These are phyloP conservation scores for Archips crataeganus DNA, from an alignment of 2,888 invertebrate species.

Conservation along the genomic window DNA sequence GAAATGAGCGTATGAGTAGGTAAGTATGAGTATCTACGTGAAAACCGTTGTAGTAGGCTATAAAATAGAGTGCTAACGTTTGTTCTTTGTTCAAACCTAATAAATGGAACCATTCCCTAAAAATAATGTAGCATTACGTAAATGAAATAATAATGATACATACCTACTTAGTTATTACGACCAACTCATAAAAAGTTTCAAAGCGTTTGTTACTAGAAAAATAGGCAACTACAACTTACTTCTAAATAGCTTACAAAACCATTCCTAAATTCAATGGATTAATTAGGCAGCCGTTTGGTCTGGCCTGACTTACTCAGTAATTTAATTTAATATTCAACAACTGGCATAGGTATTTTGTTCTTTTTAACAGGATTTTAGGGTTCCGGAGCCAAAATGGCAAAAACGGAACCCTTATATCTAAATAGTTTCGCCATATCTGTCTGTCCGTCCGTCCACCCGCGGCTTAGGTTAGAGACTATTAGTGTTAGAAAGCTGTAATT, in stretches of 20 bases:
- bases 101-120: not conserved
- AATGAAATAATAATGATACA: too few relatives aligned
- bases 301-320: not conserved
- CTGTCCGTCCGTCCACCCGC: too few relatives aligned
- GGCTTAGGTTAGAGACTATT: too few relatives aligned
- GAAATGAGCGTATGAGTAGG: not conserved
- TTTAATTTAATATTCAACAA: not conserved
- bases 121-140: not conserved
- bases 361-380: not conserved
- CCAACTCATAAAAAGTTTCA: too few relatives aligned
- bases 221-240: too few relatives aligned
- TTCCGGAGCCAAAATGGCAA: too few relatives aligned
- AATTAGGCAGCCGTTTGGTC: not conserved
- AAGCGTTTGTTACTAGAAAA: too few relatives aligned
- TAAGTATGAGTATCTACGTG: not conserved
- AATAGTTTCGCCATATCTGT: too few relatives aligned
- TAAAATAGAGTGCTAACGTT: not conserved
- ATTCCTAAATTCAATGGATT: not conserved
- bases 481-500: too few relatives aligned
- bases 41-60: not conserved
- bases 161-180: too few relatives aligned
- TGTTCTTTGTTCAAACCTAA: not conserved
- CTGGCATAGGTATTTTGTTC: not conserved
- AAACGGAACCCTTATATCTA: too few relatives aligned
- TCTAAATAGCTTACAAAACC: not conserved